Evolutionary conservation across 2,797 vertebrate genomes (phyloP), one percentile per base, ranked within the genome.

Genomic region (Uromys caudimaculatus): DNA sequence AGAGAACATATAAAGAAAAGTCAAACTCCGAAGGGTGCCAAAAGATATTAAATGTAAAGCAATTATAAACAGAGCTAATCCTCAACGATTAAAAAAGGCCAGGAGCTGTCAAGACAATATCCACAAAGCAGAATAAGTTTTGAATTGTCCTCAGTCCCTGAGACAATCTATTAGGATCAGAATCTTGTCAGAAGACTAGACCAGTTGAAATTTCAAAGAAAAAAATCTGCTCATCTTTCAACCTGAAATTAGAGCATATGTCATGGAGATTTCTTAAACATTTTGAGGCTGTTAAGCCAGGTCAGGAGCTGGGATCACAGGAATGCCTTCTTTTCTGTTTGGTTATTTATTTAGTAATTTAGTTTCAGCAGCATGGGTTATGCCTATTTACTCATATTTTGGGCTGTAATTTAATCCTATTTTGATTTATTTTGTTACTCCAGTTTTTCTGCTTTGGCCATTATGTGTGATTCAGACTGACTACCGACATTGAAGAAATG

Each of bases 31-130:
- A 88, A 93, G 88, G 83, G 38, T 97, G 97, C 96, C 97, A 96
- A 88, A 97, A 98, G 90, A 83, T 96, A 97, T 97, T 97, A 97
- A 91, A 97, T 97, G 97, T 95, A 98, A 98, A 98, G 96, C 95
- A 97, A 97, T 82, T 96, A 81, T 97, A 98, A 98, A 97, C 96
- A 98, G 97, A 98, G 93, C 95, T 98, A 98, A 98, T 98, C 62
- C 60, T 97, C 95, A 98, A 97, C 81, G 96, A 98, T 97, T 98
- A 96, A 96, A 97, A 98, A 98, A 98, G 94, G 94, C 98, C 97
- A 98, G 90, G 95, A 97, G 82, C 84, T 97, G 97, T 91, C 96
- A 98, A 96, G 97, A 92, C 17, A 96, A 93, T 98, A 96, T 52
- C 85, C 27, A 24, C 69, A 94, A 88, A 64, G 75, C n/a, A 95